Conservation (phyloP, 2,113 vertebrate species). For the Cochlearius cochlearius region DNA sequence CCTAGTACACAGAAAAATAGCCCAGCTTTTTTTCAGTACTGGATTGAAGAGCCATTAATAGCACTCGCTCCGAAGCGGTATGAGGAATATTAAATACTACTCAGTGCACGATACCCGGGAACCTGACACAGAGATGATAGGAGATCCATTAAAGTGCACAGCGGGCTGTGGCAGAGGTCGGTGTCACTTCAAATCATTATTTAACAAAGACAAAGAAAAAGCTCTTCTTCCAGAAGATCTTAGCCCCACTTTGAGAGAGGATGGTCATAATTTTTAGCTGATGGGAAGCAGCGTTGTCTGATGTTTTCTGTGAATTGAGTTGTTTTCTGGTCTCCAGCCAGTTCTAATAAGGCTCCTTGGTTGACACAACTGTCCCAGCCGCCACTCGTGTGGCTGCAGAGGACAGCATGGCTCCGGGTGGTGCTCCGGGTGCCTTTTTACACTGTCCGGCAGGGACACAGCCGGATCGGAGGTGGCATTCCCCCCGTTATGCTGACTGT, state of each 20-base stretch:
- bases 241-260: background rate
- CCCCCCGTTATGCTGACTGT: background rate
- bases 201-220: background rate
- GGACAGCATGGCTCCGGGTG: background rate
- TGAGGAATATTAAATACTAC: background rate
- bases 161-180: background rate
- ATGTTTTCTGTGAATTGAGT: no score
- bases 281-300: background rate
- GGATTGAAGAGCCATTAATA: background rate
- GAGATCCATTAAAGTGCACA: background rate
- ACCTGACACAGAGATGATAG: background rate
- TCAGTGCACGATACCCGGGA: background rate
- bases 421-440: background rate
- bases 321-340: background rate
- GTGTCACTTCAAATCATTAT: background rate
- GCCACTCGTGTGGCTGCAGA: rapidly evolving
- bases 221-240: background rate
- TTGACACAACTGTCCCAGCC: background rate
- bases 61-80: background rate
- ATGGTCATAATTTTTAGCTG: background rate
- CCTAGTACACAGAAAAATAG: background rate
- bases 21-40: background rate
- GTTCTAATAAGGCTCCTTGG: background rate
- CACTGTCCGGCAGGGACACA: background rate
- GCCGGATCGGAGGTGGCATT: background rate